These are phyloP conservation scores for Crenuchus spilurus DNA, from an alignment of 2,797 vertebrate genomes.

Conservation along the genomic window DNA sequence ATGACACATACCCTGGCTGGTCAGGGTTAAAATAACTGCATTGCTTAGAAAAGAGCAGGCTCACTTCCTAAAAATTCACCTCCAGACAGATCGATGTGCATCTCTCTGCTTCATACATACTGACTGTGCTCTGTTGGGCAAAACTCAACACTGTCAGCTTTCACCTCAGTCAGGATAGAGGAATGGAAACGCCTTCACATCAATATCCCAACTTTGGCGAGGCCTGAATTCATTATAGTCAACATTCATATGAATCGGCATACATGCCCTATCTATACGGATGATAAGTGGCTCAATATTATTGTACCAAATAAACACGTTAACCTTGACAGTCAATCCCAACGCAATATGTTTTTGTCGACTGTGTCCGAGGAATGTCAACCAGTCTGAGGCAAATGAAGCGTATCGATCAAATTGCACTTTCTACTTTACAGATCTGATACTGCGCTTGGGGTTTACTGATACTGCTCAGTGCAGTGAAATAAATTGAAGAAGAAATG, in stretches of 20 bases:
- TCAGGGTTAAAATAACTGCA: slow-evolving; percentile 42
- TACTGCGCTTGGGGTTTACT: slow-evolving; percentile 24
- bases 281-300: slow-evolving; percentile 20
- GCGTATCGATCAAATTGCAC: neutral
- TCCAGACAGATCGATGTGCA: slow-evolving; percentile 39
- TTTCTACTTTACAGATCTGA: slow-evolving; percentile 18
- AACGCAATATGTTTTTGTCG: slow-evolving; percentile 18
- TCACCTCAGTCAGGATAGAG: slow-evolving; percentile 9
- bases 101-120: slow-evolving; percentile 18
- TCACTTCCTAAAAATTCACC: slow-evolving; percentile 28
- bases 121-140: slow-evolving; percentile 4
- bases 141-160: slow-evolving; percentile 10
- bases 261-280: neutral
- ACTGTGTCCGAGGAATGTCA: slow-evolving; percentile 32
- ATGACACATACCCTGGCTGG: too few species aligned
- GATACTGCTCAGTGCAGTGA: neutral
- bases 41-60: slow-evolving; percentile 23
- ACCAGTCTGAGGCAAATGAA: slow-evolving; percentile 25
- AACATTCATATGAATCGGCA: neutral
- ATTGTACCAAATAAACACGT: slow-evolving; percentile 30
- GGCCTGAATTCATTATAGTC: neutral
- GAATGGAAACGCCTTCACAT: neutral
- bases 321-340: slow-evolving; percentile 35
- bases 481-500: neutral
- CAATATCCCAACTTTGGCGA: neutral